phyloP scores from a whole-genome alignment of 2,797 vertebrate genomes.

The Crocidura indochinensis region DNA sequence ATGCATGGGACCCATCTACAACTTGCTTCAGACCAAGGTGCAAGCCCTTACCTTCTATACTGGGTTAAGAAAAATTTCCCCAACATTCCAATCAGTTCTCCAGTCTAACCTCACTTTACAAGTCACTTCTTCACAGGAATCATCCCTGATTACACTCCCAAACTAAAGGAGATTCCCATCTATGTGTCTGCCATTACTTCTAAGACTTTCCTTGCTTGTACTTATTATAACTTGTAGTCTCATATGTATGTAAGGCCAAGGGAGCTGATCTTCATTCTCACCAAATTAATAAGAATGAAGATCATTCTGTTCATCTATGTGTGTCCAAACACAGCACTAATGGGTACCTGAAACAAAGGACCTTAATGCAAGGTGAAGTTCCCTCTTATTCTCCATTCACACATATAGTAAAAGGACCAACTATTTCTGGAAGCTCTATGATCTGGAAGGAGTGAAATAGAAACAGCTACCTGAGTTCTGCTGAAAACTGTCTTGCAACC shows the following conservation, averaged over 20 bases:
- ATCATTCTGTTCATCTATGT: not conserved
- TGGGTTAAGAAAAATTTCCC: not conserved
- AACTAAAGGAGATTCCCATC: not conserved
- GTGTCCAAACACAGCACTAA: not conserved
- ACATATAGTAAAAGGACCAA: not conserved
- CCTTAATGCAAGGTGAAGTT: not conserved
- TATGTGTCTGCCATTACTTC: not conserved
- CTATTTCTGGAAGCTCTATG: not conserved
- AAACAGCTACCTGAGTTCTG: not conserved
- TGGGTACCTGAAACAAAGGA: not conserved
- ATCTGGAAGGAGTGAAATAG: not conserved
- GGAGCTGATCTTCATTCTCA: not conserved
- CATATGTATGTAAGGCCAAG: not conserved
- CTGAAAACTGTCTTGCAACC: not conserved
- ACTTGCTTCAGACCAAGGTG: too few relatives aligned
- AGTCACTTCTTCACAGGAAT: not conserved
- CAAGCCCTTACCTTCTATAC: not conserved
- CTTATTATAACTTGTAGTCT: not conserved
- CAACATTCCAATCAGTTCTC: not conserved
- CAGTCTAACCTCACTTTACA: not conserved
- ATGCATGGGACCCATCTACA: too few relatives aligned
- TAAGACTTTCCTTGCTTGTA: not conserved
- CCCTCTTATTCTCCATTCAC: not conserved
- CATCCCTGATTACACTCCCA: not conserved
- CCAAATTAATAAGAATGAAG: not conserved